Conservation (phyloP, 2,888 invertebrate genomes). For the Eucriotettix oculatus region DNA sequence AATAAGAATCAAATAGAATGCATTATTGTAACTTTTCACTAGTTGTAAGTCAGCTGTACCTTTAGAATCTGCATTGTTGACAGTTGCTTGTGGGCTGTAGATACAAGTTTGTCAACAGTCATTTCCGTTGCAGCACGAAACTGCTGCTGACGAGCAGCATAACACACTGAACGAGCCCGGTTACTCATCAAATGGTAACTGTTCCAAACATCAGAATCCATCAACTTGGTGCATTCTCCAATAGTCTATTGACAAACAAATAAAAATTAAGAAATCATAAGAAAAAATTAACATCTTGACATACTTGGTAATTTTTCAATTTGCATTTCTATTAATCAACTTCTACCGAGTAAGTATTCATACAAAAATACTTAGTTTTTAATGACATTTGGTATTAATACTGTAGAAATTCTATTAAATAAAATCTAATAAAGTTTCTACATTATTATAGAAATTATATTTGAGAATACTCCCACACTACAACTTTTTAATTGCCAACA, state of each 20-base stretch:
- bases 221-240: constrained; percentile 41
- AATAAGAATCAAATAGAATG: too few relatives aligned
- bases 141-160: constrained; percentile 42
- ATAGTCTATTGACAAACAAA: constrained; percentile 26
- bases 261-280: background rate
- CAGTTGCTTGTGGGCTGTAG: constrained; percentile 31
- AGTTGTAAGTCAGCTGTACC: background rate
- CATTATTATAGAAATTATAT: too few relatives aligned
- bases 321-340: too few relatives aligned
- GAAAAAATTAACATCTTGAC: too few relatives aligned
- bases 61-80: constrained; percentile 20
- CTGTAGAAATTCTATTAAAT: too few relatives aligned
- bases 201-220: constrained; percentile 51
- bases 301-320: too few relatives aligned
- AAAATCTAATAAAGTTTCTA: too few relatives aligned
- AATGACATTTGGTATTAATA: too few relatives aligned
- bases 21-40: too few relatives aligned
- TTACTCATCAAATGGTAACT: constrained; percentile 51
- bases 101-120: constrained; percentile 43
- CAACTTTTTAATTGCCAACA: too few relatives aligned
- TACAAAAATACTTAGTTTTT: background rate
- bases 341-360: background rate
- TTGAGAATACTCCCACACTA: too few relatives aligned
- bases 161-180: constrained; percentile 49
- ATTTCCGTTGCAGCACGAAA: constrained; percentile 45